A percentile compares a stretch with the other conserved stretches of the same genome.
Conservation (phyloP, 2,797 vertebrate genomes). For the Diplodus sargus region DNA sequence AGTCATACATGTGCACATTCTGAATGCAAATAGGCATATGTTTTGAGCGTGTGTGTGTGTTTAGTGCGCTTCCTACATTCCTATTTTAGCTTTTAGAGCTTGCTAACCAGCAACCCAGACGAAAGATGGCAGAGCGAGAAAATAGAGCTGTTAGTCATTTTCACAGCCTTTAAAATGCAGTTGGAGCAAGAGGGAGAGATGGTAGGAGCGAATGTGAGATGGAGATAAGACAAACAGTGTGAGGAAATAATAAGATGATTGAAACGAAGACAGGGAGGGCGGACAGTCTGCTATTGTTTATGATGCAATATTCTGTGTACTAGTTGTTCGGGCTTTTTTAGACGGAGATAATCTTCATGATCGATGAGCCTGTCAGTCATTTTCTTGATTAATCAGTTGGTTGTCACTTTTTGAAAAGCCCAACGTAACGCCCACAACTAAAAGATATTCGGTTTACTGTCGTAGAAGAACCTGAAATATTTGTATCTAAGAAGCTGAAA, state of each 20-base stretch:
- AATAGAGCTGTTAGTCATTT: slow-evolving; percentile 51
- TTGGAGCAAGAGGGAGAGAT: slow-evolving; percentile 19
- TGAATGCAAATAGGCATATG: slow-evolving; percentile 40
- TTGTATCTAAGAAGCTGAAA: no score
- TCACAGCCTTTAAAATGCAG: slow-evolving; percentile 26
- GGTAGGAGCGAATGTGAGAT: slow-evolving; percentile 14
- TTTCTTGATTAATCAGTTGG: no score
- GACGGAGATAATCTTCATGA: no score
- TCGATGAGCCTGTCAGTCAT: no score
- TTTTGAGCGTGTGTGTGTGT: not conserved
- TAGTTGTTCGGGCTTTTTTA: no score
- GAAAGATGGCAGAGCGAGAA: slow-evolving; percentile 17
- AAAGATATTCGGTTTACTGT: no score
- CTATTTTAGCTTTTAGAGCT: slow-evolving; percentile 17
- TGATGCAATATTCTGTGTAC: slow-evolving; percentile 32
- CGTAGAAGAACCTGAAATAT: no score
- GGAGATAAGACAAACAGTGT: slow-evolving; percentile 6
- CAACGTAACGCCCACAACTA: no score
- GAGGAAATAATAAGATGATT: slow-evolving; percentile 17
- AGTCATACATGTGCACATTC: slow-evolving; percentile 22
- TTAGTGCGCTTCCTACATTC: not conserved
- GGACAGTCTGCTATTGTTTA: slow-evolving; percentile 40
- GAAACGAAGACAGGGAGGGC: slow-evolving; percentile 25
- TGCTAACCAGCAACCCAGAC: slow-evolving; percentile 18
- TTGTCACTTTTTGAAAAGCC: no score